Evolutionary conservation across 1,140 invertebrate genomes (phyloP).

Genomic region (Aradophagus sp.): DNA sequence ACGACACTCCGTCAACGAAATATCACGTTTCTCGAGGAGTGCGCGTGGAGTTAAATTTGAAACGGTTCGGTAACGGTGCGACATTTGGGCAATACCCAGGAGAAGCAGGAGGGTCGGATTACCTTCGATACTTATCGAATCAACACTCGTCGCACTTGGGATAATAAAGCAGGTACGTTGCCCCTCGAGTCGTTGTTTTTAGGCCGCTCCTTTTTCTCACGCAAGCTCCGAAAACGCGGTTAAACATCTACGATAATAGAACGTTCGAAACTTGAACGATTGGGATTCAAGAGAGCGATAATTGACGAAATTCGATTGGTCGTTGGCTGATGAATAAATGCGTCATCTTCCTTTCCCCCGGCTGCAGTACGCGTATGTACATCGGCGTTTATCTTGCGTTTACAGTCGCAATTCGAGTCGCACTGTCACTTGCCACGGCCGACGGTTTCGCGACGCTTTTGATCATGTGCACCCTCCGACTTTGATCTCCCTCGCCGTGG

Average conservation of each 20-base stretch:
- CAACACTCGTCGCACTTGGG: conserved; percentile 20
- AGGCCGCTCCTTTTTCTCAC: conserved; percentile 26
- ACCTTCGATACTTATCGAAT: conserved; percentile 48
- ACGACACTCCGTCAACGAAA: no score
- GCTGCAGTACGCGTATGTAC: conserved; percentile 40
- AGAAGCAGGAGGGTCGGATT: conserved; percentile 13
- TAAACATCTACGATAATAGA: conserved; percentile 64
- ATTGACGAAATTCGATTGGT: conserved; percentile 72
- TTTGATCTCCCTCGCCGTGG: conserved; percentile 35
- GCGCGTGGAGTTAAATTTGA: neutral
- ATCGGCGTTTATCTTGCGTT: conserved; percentile 10
- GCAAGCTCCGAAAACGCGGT: conserved; percentile 32
- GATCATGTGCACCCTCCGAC: conserved; percentile 33
- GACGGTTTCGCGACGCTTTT: conserved; percentile 40
- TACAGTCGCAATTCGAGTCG: conserved; percentile 21
- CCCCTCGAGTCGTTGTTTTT: conserved; percentile 36
- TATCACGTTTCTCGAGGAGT: no score
- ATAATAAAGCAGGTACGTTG: conserved; percentile 21
- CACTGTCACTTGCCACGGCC: conserved; percentile 30
- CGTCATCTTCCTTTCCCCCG: no score
- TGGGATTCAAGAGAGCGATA: conserved; percentile 60
- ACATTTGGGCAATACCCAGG: neutral
- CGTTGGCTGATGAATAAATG: conserved; percentile 59
- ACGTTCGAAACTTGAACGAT: conserved; percentile 64
- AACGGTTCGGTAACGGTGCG: neutral